Evolutionary conservation across 2,888 invertebrate species (phyloP).

Genomic region (Galerucella nymphaeae): DNA sequence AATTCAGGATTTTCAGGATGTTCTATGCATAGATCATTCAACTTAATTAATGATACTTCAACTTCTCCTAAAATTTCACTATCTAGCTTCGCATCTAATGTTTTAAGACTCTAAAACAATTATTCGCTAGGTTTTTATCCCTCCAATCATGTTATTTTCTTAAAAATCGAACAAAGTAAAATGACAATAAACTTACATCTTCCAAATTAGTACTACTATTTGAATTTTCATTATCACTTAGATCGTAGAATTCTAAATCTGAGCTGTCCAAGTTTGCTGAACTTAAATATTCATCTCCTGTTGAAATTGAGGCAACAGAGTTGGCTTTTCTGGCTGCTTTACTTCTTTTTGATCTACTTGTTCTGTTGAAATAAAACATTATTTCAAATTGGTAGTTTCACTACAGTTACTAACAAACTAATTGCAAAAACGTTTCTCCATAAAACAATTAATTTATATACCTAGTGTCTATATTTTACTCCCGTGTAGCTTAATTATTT

Average conservation of each 20-base stretch:
- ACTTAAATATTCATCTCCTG: constrained; percentile 59
- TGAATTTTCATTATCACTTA: constrained; percentile 59
- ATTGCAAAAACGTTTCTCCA: too few relatives aligned
- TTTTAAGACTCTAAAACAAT: constrained; percentile 50
- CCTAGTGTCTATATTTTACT: too few relatives aligned
- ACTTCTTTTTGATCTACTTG: constrained; percentile 36
- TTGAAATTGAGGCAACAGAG: constrained; percentile 41
- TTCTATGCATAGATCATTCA: constrained; percentile 56
- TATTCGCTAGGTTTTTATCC: too few relatives aligned
- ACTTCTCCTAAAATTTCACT: constrained; percentile 49
- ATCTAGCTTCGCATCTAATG: constrained; percentile 57
- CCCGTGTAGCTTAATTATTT: too few relatives aligned
- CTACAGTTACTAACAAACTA: background rate
- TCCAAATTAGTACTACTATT: constrained; percentile 40
- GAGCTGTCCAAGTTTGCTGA: constrained; percentile 59
- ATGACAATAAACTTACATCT: constrained; percentile 40
- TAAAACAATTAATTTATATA: too few relatives aligned
- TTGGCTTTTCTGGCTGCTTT: constrained; percentile 38
- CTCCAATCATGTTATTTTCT: too few relatives aligned
- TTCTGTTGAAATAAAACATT: constrained; percentile 25
- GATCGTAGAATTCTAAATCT: constrained; percentile 63
- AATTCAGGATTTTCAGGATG: constrained; percentile 58
- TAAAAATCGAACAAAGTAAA: background rate
- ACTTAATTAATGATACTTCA: constrained; percentile 50
- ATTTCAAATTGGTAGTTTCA: background rate